Evolutionary conservation across 2,113 vertebrate species (phyloP).

Genomic region (Rhineura floridana): DNA sequence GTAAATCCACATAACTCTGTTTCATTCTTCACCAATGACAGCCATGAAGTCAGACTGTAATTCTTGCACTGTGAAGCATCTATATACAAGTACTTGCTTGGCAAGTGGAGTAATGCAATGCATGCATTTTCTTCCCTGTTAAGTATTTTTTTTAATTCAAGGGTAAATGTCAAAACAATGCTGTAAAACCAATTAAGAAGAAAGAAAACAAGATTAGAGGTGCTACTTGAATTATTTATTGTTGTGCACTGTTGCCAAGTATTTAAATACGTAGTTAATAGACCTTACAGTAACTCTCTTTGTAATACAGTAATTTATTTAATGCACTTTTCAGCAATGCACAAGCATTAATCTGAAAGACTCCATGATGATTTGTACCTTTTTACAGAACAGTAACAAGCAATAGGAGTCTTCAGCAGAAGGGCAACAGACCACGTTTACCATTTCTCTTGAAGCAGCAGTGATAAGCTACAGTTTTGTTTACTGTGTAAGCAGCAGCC

Average conservation of each 20-base stretch:
- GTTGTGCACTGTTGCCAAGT: slow-evolving; percentile 60
- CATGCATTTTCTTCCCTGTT: slow-evolving; percentile 55
- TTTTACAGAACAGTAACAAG: slow-evolving; percentile 35
- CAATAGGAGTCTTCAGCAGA: background rate
- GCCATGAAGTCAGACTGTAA: slow-evolving; percentile 30
- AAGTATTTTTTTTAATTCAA: slow-evolving; percentile 65
- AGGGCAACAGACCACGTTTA: background rate
- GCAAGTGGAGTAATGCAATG: slow-evolving; percentile 60
- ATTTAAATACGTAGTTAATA: slow-evolving; percentile 72
- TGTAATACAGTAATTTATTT: slow-evolving; percentile 64
- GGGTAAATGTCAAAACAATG: slow-evolving; percentile 74
- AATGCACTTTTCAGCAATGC: slow-evolving; percentile 60
- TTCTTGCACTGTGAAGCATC: slow-evolving; percentile 46
- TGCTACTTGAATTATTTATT: slow-evolving; percentile 72
- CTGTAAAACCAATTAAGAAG: slow-evolving; percentile 70
- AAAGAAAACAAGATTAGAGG: slow-evolving; percentile 74
- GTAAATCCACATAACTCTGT: background rate
- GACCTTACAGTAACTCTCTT: slow-evolving; percentile 62
- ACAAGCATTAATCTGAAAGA: slow-evolving; percentile 45
- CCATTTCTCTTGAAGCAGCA: background rate
- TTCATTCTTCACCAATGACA: slow-evolving; percentile 25
- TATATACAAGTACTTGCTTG: slow-evolving; percentile 49
- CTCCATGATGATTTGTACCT: slow-evolving; percentile 18
- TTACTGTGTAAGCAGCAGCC: background rate
- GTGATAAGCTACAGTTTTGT: background rate